These are phyloP conservation scores for Chloropsis cyanopogon DNA, from an alignment of 2,113 vertebrate species.

Conservation along the genomic window DNA sequence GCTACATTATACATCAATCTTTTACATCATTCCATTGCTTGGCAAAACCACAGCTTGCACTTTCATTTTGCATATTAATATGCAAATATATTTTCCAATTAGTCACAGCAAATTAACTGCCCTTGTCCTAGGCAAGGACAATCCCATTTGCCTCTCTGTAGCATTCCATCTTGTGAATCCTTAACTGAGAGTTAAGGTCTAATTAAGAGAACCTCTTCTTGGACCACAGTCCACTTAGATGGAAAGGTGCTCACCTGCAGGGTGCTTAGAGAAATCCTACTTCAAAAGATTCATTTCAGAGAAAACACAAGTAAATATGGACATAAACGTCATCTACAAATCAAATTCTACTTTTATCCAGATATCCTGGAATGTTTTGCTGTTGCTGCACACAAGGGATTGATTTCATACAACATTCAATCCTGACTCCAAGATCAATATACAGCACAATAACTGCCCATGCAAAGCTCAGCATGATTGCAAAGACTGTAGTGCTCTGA, in stretches of 20 bases:
- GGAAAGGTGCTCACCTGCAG: background rate
- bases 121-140: conserved; percentile 69
- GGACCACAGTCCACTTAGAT: background rate
- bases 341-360: background rate
- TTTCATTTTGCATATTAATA: conserved; percentile 74
- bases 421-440: background rate
- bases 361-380: background rate
- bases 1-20: conserved; percentile 19
- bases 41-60: conserved; percentile 38
- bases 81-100: conserved; percentile 72
- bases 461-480: background rate
- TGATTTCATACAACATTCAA: background rate
- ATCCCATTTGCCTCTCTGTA: background rate
- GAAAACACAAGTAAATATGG: background rate
- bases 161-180: conserved; percentile 45
- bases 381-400: background rate
- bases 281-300: background rate
- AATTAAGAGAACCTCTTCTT: background rate
- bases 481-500: background rate
- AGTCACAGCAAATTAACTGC: conserved; percentile 76
- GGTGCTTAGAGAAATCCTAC: background rate
- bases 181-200: conserved; percentile 14
- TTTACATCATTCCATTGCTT: conserved; percentile 18
- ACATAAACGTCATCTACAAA: background rate
- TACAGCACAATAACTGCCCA: background rate